phyloP scores from a whole-genome alignment of 1,140 invertebrate genomes.

The Gonatopus flavifemur region DNA sequence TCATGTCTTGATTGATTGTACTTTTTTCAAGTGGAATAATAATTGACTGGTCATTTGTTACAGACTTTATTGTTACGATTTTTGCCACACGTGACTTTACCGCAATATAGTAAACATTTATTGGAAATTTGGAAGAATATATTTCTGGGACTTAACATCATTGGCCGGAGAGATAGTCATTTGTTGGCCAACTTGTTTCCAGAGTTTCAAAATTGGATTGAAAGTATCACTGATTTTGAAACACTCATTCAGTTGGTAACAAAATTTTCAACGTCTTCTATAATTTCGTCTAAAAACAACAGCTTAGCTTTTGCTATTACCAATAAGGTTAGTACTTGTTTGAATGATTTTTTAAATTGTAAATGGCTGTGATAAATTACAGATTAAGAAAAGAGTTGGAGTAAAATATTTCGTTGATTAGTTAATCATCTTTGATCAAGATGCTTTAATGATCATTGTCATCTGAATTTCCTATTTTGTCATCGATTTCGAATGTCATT shows the following conservation, averaged over 20 bases:
- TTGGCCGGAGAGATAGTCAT: conserved; percentile 59
- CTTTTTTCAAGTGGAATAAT: conserved; percentile 8
- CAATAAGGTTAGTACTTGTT: conserved; percentile 44
- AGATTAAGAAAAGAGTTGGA: conserved; percentile 7
- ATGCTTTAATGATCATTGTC: too few relatives aligned
- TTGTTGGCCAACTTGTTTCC: conserved; percentile 56
- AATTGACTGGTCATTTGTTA: conserved; percentile 9
- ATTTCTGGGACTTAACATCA: conserved; percentile 56
- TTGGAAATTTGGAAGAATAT: conserved; percentile 59
- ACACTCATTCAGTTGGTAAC: conserved; percentile 35
- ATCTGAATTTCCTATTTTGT: too few relatives aligned
- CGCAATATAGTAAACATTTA: conserved; percentile 52
- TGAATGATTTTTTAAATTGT: neutral
- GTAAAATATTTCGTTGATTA: conserved; percentile 3
- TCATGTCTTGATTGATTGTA: too few relatives aligned
- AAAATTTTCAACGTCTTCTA: conserved; percentile 42
- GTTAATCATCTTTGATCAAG: conserved; percentile 6
- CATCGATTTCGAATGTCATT: too few relatives aligned
- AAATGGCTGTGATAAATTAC: neutral
- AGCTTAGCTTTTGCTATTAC: conserved; percentile 47
- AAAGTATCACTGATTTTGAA: conserved; percentile 29
- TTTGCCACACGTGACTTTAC: conserved; percentile 57
- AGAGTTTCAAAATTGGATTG: conserved; percentile 59
- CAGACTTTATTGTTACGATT: conserved; percentile 63
- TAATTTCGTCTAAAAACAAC: conserved; percentile 44